Base-by-base conservation (phyloP, 2,888 invertebrate genomes). In the Dusona sp. region DNA sequence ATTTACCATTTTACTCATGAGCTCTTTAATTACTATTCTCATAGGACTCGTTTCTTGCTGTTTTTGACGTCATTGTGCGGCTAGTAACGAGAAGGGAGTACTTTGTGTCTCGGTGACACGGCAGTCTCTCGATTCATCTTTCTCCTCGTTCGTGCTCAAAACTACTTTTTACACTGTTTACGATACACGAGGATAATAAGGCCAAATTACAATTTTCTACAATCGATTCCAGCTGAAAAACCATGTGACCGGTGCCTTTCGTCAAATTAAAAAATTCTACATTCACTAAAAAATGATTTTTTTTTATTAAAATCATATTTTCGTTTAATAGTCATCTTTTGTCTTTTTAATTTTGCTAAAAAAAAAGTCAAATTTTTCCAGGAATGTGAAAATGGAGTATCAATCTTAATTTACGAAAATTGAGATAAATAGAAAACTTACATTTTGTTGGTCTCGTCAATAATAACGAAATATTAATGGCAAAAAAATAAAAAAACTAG, bases 91-190 rank as follows among this genome's bases (percentile, higher is more conserved):
- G 22, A 38, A 8, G 45, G 7, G 48, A 38, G 19, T 38, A 74
- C 38, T 48, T 64, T n/a, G 64, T 64, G 29, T 25, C 33, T 42
- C 22, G 42, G 29, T 48, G 33, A 48, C 36, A 77, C 48, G 77
- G 33, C 42, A 29, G 29, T 64, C 25, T 42, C 64, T 61, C 29
- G 57, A n/a, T n/a, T n/a, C n/a, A 45, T 42, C 64, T 13, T 33
- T 11, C 22, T 54, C 22, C 45, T 29, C 61, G 36, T 64, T 61
- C 61, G 74, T 74, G 38, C n/a, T 74, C 25, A 9, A 29, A 38
- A 22, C 38, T 29, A 42, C 42, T 29, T 29, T 42, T n/a, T 42
- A 13, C 54, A 16, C 19, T 42, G 8, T 25, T 61, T 19, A 64
- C 29, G n/a, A 38, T 45, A 25, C 38, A 22, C 36, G 29, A 45